Conservation (phyloP, 2,113 vertebrate genomes). For the Phrynosoma platyrhinos region DNA sequence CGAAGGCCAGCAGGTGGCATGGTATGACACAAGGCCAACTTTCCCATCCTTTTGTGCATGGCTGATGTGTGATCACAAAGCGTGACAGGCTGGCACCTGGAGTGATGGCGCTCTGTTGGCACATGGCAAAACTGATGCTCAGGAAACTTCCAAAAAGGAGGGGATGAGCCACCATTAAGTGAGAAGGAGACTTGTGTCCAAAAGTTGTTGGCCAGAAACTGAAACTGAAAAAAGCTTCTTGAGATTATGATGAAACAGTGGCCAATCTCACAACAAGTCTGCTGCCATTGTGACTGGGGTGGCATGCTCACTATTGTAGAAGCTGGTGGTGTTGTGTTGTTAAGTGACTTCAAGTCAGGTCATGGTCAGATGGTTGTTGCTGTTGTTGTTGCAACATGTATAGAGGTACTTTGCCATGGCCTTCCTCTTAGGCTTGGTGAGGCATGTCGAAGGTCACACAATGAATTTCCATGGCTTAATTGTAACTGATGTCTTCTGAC, state of each 20-base stretch:
- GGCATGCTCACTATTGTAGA: neutral
- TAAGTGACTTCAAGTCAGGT: too few species aligned
- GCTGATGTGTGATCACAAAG: neutral
- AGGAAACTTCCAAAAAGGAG: neutral
- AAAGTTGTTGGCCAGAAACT: neutral
- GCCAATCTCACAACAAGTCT: neutral
- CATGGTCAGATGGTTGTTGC: too few species aligned
- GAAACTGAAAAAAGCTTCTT: neutral
- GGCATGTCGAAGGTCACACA: too few species aligned
- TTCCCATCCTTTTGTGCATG: neutral
- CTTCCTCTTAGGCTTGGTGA: too few species aligned
- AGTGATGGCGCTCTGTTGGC: neutral
- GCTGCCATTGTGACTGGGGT: neutral
- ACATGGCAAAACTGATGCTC: neutral
- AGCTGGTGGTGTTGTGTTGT: too few species aligned
- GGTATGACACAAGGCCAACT: neutral
- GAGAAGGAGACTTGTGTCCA: too few species aligned
- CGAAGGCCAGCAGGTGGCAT: slow-evolving; percentile 23
- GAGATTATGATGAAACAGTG: too few species aligned
- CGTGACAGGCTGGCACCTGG: neutral
- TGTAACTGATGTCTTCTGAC: too few species aligned
- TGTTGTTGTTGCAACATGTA: too few species aligned
- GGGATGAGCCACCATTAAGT: neutral
- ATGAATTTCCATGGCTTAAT: too few species aligned
- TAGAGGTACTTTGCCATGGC: too few species aligned